phyloP scores from a whole-genome alignment of 2,113 vertebrate genomes.

The Meriones unguiculatus region DNA sequence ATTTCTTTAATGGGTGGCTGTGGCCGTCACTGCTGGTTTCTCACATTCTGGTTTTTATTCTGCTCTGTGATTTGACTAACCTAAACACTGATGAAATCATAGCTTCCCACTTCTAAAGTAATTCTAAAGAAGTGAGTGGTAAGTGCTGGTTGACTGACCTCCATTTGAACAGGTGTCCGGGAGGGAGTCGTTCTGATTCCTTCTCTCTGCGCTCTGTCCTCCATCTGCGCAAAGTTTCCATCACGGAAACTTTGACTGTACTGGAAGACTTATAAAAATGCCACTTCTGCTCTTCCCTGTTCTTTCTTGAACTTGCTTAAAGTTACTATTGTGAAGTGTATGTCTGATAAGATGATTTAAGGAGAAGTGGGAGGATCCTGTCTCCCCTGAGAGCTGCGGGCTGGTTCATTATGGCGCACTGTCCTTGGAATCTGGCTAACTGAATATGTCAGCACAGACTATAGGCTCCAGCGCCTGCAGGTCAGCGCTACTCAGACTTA shows the following conservation, averaged over 20 bases:
- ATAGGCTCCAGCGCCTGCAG: neutral
- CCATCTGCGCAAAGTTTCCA: too few species aligned
- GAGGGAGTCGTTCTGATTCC: neutral
- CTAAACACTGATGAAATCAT: neutral
- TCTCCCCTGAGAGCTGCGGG: neutral
- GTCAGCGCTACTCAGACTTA: neutral
- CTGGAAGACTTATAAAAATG: neutral
- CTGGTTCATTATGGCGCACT: neutral
- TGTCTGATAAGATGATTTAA: neutral
- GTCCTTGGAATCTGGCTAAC: slow-evolving; percentile 18
- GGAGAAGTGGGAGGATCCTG: neutral
- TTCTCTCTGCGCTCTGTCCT: neutral
- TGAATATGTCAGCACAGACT: neutral
- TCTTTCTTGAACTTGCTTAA: neutral
- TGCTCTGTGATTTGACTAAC: slow-evolving; percentile 66
- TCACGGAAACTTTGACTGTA: neutral
- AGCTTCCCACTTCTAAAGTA: slow-evolving; percentile 43
- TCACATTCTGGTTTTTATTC: slow-evolving; percentile 19
- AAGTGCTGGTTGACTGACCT: neutral
- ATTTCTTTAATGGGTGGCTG: slow-evolving; percentile 15
- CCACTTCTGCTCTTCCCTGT: neutral
- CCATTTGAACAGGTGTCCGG: slow-evolving; percentile 30
- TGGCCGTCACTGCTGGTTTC: slow-evolving; percentile 40
- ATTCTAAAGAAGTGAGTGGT: neutral
- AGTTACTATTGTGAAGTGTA: neutral